Percentiles rank a stretch among this genome's conserved stretches.
phyloP scores from a whole-genome alignment of 1,140 invertebrate species.

The Tetramorium parvispinum region DNA sequence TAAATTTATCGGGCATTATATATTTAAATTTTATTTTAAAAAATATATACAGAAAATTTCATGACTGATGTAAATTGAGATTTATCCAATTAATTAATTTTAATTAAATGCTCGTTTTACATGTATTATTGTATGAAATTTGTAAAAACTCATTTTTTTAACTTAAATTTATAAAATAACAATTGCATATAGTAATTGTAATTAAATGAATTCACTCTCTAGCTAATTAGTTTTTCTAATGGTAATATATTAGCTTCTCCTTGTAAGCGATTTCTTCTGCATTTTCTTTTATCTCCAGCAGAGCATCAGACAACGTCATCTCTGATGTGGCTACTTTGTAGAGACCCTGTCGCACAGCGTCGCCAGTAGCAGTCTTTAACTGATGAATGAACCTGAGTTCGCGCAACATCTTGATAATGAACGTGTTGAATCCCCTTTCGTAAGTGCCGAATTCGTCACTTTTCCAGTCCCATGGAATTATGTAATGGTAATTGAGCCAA shows the following conservation, averaged over 20 bases:
- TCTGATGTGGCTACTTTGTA: slow-evolving; percentile 79
- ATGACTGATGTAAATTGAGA: not conserved
- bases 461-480: slow-evolving; percentile 92
- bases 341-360: slow-evolving; percentile 88
- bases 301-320: slow-evolving; percentile 55
- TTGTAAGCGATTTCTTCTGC: slow-evolving; percentile 71
- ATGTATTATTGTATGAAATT: not conserved
- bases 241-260: slow-evolving; percentile 67
- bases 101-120: not conserved
- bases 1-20: not conserved
- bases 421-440: slow-evolving; percentile 87
- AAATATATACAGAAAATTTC: not conserved
- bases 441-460: slow-evolving; percentile 92
- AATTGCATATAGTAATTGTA: not conserved
- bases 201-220: not conserved
- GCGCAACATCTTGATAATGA: slow-evolving; percentile 89
- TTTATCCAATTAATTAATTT: not conserved
- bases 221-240: slow-evolving; percentile 55
- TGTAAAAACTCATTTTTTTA: not conserved
- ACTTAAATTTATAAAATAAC: not conserved
- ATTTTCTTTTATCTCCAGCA: slow-evolving; percentile 69
- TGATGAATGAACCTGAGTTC: slow-evolving; percentile 88
- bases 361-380: slow-evolving; percentile 88
- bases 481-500: slow-evolving; percentile 93
- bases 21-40: not conserved